Conservation (phyloP, 2,113 vertebrate genomes). For the Siniperca chuatsi region DNA sequence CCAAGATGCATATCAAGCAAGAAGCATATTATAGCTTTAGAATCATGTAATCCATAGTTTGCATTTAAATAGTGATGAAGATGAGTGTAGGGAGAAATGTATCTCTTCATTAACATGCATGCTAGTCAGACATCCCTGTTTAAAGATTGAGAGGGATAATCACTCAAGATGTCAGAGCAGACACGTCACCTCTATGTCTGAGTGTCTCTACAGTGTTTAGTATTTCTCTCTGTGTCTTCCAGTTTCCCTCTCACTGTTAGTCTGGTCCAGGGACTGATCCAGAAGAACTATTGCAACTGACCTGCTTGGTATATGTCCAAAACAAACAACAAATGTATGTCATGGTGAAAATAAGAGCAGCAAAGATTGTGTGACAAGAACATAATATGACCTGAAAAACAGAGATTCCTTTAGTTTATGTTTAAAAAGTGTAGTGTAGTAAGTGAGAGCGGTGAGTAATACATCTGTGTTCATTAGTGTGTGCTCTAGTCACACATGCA, state of each 20-base stretch:
- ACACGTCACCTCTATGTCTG: constrained; percentile 4
- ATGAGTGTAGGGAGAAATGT: constrained; percentile 54
- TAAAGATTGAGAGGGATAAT: constrained; percentile 69
- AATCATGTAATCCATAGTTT: constrained; percentile 46
- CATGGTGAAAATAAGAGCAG: background rate
- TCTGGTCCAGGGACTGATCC: background rate
- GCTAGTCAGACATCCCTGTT: constrained; percentile 58
- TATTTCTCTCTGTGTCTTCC: background rate
- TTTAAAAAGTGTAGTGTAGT: constrained; percentile 47
- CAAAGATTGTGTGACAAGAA: background rate
- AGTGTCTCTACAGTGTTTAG: background rate
- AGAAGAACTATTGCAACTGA: background rate
- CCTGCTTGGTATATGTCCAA: background rate
- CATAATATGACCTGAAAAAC: background rate
- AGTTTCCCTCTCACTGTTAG: background rate
- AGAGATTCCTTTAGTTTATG: constrained; percentile 1
- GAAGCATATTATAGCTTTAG: constrained; percentile 27
- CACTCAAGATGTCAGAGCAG: constrained; percentile 46
- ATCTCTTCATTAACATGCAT: constrained; percentile 69
- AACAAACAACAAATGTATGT: background rate
- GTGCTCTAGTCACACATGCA: constrained; percentile 19
- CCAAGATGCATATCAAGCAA: constrained; percentile 12
- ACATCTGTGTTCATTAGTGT: constrained; percentile 24
- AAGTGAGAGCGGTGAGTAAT: constrained; percentile 1
- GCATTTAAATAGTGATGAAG: constrained; percentile 71